Percentiles rank a stretch among this genome's conserved stretches.
These are phyloP conservation scores for Noctua janthina DNA, from an alignment of 2,888 invertebrate genomes.

Conservation along the genomic window DNA sequence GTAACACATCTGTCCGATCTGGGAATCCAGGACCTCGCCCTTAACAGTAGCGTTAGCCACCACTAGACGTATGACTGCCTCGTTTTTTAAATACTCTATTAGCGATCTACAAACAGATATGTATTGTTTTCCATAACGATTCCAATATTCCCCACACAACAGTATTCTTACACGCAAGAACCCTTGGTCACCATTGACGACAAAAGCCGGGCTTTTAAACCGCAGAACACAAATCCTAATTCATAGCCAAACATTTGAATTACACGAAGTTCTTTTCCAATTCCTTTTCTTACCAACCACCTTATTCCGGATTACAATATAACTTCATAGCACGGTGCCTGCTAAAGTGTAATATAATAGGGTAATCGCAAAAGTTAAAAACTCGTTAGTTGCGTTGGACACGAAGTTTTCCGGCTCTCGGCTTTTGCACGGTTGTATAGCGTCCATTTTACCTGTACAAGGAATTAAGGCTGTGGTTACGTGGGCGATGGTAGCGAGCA, in stretches of 20 bases:
- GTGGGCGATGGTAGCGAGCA: neutral
- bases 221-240: slow-evolving; percentile 28
- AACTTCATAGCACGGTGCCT: slow-evolving; percentile 43
- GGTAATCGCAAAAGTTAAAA: slow-evolving; percentile 81
- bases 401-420: slow-evolving; percentile 55
- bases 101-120: neutral
- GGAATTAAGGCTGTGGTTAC: neutral
- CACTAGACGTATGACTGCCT: neutral
- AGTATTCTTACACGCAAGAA: slow-evolving; percentile 1
- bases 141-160: too few relatives aligned
- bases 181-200: neutral
- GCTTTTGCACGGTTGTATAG: slow-evolving; percentile 42
- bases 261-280: slow-evolving; percentile 38
- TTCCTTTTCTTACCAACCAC: slow-evolving; percentile 51
- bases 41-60: neutral
- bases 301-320: slow-evolving; percentile 57
- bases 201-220: neutral
- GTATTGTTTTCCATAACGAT: neutral
- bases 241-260: slow-evolving; percentile 47
- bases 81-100: neutral
- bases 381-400: slow-evolving; percentile 74
- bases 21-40: neutral
- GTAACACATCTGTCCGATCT: neutral
- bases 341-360: slow-evolving; percentile 53
- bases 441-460: slow-evolving; percentile 48